Percentiles rank a stretch among this genome's conserved stretches.
phyloP scores from a whole-genome alignment of 1,140 invertebrate species.

The Drosophila lowei region DNA sequence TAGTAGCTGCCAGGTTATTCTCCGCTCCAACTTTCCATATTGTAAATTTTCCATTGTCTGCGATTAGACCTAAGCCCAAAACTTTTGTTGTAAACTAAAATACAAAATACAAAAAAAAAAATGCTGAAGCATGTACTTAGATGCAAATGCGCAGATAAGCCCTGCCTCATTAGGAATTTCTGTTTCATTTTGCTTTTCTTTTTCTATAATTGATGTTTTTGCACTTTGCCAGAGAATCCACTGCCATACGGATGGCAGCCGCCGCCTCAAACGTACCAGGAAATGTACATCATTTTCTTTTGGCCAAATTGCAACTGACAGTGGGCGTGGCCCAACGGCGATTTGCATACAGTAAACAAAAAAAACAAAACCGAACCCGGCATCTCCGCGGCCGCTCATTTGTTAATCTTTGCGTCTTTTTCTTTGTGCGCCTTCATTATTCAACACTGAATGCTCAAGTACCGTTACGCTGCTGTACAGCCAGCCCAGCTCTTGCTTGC shows the following conservation, averaged over 20 bases:
- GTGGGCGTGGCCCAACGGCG: constrained; percentile 47
- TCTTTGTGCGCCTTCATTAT: constrained; percentile 68
- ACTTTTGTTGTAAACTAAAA: constrained; percentile 10
- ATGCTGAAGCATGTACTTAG: constrained; percentile 1
- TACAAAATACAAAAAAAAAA: constrained; percentile 1
- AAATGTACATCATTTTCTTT: constrained; percentile 51
- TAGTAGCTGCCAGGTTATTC: not conserved
- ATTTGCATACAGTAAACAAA: constrained; percentile 60
- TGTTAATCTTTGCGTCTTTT: constrained; percentile 59
- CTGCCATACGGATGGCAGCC: too few relatives aligned
- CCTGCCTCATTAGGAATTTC: constrained; percentile 25
- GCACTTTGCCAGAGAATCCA: constrained; percentile 17
- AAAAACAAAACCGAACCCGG: constrained; percentile 34
- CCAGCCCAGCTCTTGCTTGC: constrained; percentile 61
- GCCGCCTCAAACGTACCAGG: constrained; percentile 20
- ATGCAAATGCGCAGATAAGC: constrained; percentile 38
- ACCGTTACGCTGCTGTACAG: constrained; percentile 56
- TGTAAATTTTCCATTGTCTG: constrained; percentile 76
- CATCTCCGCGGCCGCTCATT: constrained; percentile 56
- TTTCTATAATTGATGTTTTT: constrained; percentile 9
- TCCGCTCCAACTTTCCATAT: constrained; percentile 60
- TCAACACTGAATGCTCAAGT: constrained; percentile 73
- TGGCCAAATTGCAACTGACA: constrained; percentile 54
- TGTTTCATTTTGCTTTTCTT: constrained; percentile 28
- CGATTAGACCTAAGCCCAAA: constrained; percentile 63